Base-by-base conservation (phyloP, 2,797 vertebrate genomes). In the Chrysocyon brachyurus region DNA sequence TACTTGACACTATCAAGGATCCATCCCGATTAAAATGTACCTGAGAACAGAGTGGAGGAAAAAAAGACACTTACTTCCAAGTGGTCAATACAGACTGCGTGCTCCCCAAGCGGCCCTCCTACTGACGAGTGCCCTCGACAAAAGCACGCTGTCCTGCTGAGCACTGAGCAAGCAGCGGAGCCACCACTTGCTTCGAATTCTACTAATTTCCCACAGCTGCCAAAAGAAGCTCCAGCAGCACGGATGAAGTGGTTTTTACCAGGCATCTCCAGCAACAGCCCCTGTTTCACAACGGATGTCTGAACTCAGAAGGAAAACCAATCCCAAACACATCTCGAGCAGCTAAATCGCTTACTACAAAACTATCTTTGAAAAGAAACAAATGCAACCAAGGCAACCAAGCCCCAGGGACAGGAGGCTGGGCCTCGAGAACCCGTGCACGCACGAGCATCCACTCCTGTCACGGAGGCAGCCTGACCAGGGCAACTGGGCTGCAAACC, bases 11-110 rank as follows among this genome's bases (percentile, higher is more conserved):
- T 5, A 99, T 99, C 98, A 99, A 99, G 64, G 99, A 99, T 83
- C 99, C 99, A 16, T 99, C 99, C 87, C 99, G 99, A 98, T 99
- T 99, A 98, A 99, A 99, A 97, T 99, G 99, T 96, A 99, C 99
- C 99, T 99, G 98, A 5, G 46, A 3, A 28, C 3, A 0, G 28
- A 70, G 68, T 0, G 8, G 16, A 15, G 6, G 3, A 0, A 3
- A 26, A 26, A 31, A 21, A 49, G 17, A 75, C 11, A 22, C 24
- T 79, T 24, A 75, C 10, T 40, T 19, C 17, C 10, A 26, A 40
- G 10, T 0, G 28, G 1, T 5, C 10, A 1, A 5, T 40, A 15
- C 1, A 24, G 31, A 5, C 5, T 0, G 6, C 8, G 10, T 5
- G 63, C 6, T 3, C 6, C 33, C 56, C 0, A 6, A 5, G 2